A percentile compares a stretch with the other conserved stretches of the same genome.
phyloP scores from a whole-genome alignment of 2,113 vertebrate species.

The Mellivora capensis region DNA sequence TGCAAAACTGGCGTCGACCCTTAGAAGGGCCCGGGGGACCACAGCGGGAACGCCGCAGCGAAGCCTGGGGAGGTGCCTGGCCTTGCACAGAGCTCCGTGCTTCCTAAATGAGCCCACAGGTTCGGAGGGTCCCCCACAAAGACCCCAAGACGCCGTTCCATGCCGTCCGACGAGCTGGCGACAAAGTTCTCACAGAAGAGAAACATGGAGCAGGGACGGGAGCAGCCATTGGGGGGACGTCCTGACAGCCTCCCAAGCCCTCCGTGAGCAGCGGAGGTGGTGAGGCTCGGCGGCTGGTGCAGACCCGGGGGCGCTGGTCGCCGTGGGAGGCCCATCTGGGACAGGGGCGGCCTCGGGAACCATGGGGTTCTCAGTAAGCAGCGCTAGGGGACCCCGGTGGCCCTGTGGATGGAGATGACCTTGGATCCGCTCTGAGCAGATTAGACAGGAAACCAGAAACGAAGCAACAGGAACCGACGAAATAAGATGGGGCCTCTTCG shows the following conservation, averaged over 20 bases:
- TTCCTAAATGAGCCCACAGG: background rate
- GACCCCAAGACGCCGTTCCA: background rate
- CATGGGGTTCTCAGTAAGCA: background rate
- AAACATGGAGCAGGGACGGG: background rate
- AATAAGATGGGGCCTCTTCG: background rate
- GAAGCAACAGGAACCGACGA: background rate
- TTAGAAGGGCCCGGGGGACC: background rate
- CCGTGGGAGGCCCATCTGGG: background rate
- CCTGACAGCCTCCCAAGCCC: background rate
- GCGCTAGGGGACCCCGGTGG: background rate
- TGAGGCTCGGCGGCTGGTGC: fast-evolving
- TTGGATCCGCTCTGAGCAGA: background rate
- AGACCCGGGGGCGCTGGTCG: too few relatives aligned
- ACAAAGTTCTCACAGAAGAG: background rate
- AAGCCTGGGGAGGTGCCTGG: background rate
- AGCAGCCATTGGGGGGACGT: background rate
- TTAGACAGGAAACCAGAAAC: background rate
- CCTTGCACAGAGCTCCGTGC: background rate
- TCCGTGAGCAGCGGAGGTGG: background rate
- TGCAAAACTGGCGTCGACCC: background rate
- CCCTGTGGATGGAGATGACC: background rate
- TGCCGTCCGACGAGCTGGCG: background rate
- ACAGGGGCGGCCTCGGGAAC: background rate
- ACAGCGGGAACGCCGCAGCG: fast-evolving
- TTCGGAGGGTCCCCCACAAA: background rate